Evolutionary conservation across 2,888 invertebrate species (phyloP).

Genomic region (Drosophila formosana): DNA sequence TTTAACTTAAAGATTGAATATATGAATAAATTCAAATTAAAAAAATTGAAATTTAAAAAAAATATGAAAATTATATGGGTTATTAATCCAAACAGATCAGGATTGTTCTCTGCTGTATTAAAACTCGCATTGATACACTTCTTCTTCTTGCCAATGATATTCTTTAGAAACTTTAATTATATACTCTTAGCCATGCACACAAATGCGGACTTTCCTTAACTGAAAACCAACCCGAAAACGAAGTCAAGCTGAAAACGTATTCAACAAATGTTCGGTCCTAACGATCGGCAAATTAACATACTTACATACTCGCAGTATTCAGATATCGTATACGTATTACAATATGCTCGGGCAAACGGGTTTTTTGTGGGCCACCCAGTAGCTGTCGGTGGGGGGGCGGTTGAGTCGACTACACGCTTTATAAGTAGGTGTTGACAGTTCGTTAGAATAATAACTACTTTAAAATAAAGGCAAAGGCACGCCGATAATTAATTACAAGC

Average conservation of each 20-base stretch:
- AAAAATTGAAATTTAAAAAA: too few relatives aligned
- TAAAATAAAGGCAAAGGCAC: slow-evolving; percentile 58
- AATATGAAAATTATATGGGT: too few relatives aligned
- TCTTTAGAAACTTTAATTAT: background rate
- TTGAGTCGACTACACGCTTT: slow-evolving; percentile 34
- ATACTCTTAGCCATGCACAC: slow-evolving; percentile 1
- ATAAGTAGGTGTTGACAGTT: slow-evolving; percentile 75
- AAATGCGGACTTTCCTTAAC: slow-evolving; percentile 6
- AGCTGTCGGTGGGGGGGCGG: slow-evolving; percentile 12
- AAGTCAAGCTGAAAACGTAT: slow-evolving; percentile 60
- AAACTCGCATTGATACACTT: too few relatives aligned
- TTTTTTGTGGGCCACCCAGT: slow-evolving; percentile 54
- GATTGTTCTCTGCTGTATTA: too few relatives aligned
- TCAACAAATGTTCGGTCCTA: slow-evolving; percentile 63
- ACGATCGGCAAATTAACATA: slow-evolving; percentile 72
- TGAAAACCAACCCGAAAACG: slow-evolving; percentile 44
- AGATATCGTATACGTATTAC: slow-evolving; percentile 4
- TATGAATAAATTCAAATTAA: too few relatives aligned
- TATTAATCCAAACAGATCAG: too few relatives aligned
- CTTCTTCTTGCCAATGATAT: background rate
- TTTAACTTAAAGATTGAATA: too few relatives aligned
- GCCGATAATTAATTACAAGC: slow-evolving; percentile 69
- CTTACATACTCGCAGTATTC: slow-evolving; percentile 36
- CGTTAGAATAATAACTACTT: slow-evolving; percentile 73
- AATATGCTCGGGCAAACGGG: slow-evolving; percentile 30